These are phyloP conservation scores for Otus sunia DNA, from an alignment of 2,113 vertebrate species.

Conservation along the genomic window DNA sequence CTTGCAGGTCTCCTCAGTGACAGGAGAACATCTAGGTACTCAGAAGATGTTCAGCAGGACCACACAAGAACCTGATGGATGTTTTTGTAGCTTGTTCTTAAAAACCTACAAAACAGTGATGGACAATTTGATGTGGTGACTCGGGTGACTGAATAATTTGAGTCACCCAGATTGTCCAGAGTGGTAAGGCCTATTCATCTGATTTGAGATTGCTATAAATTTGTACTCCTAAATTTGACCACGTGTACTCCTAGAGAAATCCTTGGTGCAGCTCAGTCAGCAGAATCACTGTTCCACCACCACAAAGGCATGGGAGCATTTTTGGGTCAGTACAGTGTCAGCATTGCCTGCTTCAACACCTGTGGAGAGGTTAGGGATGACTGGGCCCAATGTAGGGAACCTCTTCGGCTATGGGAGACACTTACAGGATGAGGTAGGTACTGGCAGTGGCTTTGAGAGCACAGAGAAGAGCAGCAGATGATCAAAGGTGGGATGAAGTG, in stretches of 20 bases:
- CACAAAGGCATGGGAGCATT: not conserved
- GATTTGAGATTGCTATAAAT: not conserved
- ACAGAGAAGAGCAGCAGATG: not conserved
- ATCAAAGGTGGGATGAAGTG: not conserved
- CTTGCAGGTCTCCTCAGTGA: not conserved
- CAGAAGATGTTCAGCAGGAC: not conserved
- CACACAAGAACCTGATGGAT: too few relatives aligned
- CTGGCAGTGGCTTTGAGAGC: not conserved
- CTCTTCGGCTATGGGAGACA: not conserved
- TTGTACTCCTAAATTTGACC: not conserved
- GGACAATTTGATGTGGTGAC: not conserved
- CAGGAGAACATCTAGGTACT: not conserved
- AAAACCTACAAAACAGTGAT: not conserved
- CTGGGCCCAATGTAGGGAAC: not conserved
- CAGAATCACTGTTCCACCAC: not conserved
- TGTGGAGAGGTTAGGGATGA: not conserved
- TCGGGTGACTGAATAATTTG: not conserved
- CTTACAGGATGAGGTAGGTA: fast-evolving
- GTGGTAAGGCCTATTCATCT: not conserved
- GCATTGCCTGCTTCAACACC: not conserved
- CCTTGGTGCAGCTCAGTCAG: not conserved
- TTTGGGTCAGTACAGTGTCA: not conserved
- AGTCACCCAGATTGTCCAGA: not conserved
- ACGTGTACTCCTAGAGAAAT: not conserved
- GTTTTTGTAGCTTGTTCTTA: not conserved